Evolutionary conservation across 2,888 invertebrate genomes (phyloP), one percentile per base, ranked within the genome.

Genomic region (Schrankia costaestrigalis): DNA sequence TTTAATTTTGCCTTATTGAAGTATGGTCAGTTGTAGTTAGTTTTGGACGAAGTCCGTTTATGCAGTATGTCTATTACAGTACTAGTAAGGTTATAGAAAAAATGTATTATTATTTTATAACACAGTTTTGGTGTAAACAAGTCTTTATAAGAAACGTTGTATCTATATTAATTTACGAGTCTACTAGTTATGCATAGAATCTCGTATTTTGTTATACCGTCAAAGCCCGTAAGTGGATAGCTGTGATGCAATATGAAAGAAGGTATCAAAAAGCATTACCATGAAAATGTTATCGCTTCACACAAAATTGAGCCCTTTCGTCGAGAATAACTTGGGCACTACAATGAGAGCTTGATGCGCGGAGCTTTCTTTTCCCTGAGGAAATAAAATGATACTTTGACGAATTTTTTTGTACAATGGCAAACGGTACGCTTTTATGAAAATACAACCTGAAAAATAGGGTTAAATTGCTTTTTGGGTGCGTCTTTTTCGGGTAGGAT

Each of bases 241-340:
- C 28, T 8, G 30, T 36, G 40, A 44, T 37, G 37, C 61, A 54
- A 68, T 62, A 70, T 59, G 50, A 67, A 65, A 66, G 57, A 60
- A 64, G 60, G 55, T 64, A 65, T 65, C 61, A 59, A 51, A 49
- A 63, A 62, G 64, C 64, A 74, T 77, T 71, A 75, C 71, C 69
- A 67, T 71, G 71, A 75, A 72, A 78, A 73, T 69, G 71, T 68
- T 75, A 71, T 70, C 67, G 67, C 51, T 63, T 71, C 64, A 64
- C 57, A 60, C 65, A 61, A 69, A 72, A 72, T 73, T 67, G 73
- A 69, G 68, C 63, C 64, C 63, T 71, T 73, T 68, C 62, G 59
- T 54, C 32, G 63, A 56, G 61, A 71, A 74, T 71, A 62, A 65
- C 62, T 67, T 54, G 54, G 58, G 56, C 41, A 62, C 62, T 64